Conservation (phyloP, 2,888 invertebrate genomes). For the Conchocele bisecta region DNA sequence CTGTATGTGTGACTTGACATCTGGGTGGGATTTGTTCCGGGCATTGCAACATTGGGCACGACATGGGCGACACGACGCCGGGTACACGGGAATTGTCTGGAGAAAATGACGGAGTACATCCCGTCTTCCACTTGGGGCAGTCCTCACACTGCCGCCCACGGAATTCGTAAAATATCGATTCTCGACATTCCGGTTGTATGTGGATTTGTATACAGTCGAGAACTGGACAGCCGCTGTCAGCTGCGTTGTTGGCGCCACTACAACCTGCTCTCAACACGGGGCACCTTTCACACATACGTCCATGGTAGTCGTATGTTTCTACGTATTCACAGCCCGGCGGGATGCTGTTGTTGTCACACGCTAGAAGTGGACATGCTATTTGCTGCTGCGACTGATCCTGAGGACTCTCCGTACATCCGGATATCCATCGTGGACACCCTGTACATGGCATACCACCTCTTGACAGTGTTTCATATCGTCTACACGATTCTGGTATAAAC, state of each 20-base stretch:
- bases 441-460: slow-evolving; percentile 15
- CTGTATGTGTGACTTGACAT: too few relatives aligned
- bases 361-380: slow-evolving; percentile 15
- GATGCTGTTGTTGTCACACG: slow-evolving; percentile 5
- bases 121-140: slow-evolving; percentile 35
- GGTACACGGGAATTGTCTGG: neutral
- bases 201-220: slow-evolving; percentile 13
- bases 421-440: slow-evolving; percentile 23
- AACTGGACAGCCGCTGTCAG: slow-evolving; percentile 21
- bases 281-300: slow-evolving; percentile 28
- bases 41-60: slow-evolving; percentile 25
- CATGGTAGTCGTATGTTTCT: slow-evolving; percentile 28
- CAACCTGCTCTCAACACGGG: slow-evolving; percentile 20
- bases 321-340: slow-evolving; percentile 19
- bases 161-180: slow-evolving; percentile 18
- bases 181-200: slow-evolving; percentile 37
- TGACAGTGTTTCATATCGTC: neutral
- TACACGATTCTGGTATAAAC: slow-evolving; percentile 32
- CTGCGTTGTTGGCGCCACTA: too few relatives aligned
- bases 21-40: neutral
- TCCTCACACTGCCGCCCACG: slow-evolving; percentile 30
- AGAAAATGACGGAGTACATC: slow-evolving; percentile 4
- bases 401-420: slow-evolving; percentile 1
- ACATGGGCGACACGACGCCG: neutral
- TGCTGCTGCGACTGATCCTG: neutral